phyloP scores from a whole-genome alignment of 2,888 invertebrate species.

The Gymnosoma rotundatum region DNA sequence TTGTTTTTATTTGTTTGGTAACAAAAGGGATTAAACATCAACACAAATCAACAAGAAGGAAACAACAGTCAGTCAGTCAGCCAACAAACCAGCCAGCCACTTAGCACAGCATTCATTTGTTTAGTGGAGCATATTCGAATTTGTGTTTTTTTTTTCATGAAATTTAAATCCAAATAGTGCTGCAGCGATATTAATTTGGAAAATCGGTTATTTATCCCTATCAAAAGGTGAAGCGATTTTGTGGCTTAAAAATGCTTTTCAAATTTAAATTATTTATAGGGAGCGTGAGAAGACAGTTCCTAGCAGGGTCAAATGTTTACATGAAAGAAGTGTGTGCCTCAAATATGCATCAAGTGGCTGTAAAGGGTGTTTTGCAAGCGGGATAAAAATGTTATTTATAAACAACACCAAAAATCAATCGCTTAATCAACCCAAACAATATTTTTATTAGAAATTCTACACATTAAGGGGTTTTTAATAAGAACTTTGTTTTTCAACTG shows the following conservation, averaged over 20 bases:
- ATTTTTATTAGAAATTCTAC: too few relatives aligned
- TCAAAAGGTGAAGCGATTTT: background rate
- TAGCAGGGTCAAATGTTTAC: too few relatives aligned
- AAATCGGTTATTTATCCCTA: slow-evolving; percentile 4
- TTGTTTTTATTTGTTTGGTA: slow-evolving; percentile 23
- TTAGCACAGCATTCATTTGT: background rate
- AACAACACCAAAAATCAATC: too few relatives aligned
- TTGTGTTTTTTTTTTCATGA: slow-evolving; percentile 37
- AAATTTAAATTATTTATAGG: background rate
- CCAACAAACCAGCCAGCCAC: slow-evolving; percentile 6
- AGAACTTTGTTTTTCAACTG: too few relatives aligned
- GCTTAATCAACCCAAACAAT: too few relatives aligned
- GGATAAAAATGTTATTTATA: too few relatives aligned
- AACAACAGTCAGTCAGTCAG: slow-evolving; percentile 20
- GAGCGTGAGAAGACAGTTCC: too few relatives aligned
- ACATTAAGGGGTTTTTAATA: too few relatives aligned
- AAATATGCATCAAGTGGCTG: too few relatives aligned
- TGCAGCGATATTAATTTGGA: background rate
- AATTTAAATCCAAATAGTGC: slow-evolving; percentile 20
- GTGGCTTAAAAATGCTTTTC: background rate
- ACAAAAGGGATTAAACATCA: slow-evolving; percentile 59
- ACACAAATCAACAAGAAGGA: slow-evolving; percentile 52
- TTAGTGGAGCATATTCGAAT: slow-evolving; percentile 15
- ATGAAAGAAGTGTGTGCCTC: too few relatives aligned
- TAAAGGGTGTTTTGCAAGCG: too few relatives aligned